phyloP scores from a whole-genome alignment of 2,888 invertebrate genomes.

The Limnephilus auricula region DNA sequence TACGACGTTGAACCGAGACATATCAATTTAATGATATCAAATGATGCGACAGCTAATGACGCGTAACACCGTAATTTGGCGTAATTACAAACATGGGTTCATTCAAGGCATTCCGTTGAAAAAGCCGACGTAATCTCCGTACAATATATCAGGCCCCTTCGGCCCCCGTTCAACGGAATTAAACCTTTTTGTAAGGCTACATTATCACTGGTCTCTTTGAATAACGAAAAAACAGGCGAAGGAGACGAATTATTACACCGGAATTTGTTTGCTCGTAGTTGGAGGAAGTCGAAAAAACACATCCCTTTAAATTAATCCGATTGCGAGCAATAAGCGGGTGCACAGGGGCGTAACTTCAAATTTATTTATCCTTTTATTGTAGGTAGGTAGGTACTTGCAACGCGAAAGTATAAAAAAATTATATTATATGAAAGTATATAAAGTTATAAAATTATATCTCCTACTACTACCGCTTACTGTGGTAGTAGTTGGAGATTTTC shows the following conservation, averaged over 20 bases:
- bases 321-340: slow-evolving; percentile 20
- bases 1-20: not conserved
- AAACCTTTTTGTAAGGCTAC: slow-evolving; percentile 21
- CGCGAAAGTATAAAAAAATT: too few relatives aligned
- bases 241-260: slow-evolving; percentile 20
- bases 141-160: not conserved
- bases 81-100: not conserved
- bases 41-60: not conserved
- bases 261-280: slow-evolving; percentile 11
- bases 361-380: too few relatives aligned
- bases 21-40: not conserved
- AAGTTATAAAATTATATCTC: too few relatives aligned
- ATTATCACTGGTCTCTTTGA: slow-evolving; percentile 22
- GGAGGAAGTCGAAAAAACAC: not conserved
- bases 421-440: too few relatives aligned
- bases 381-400: too few relatives aligned
- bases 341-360: not conserved
- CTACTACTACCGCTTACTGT: too few relatives aligned
- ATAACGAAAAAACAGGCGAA: slow-evolving; percentile 4
- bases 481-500: too few relatives aligned
- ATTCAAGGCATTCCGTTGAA: slow-evolving; percentile 5
- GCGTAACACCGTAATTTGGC: not conserved
- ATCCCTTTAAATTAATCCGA: slow-evolving; percentile 28
- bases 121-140: not conserved
- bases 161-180: not conserved